These are phyloP conservation scores for Falco rusticolus DNA, from an alignment of 2,797 vertebrate genomes.

Conservation along the genomic window DNA sequence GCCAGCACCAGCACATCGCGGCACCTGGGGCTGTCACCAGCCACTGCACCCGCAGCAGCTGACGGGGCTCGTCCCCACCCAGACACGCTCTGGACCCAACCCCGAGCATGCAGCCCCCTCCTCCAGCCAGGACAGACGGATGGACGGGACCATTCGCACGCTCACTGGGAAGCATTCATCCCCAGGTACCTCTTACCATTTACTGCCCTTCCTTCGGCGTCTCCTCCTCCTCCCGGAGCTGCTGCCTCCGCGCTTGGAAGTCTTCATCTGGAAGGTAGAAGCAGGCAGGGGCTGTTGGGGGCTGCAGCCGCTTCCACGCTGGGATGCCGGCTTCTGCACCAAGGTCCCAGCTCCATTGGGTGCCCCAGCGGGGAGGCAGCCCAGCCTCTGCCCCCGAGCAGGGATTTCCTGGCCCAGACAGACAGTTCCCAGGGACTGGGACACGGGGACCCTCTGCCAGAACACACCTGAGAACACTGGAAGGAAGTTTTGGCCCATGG, in stretches of 20 bases:
- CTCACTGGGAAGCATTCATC: background rate
- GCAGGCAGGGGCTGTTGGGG: fast-evolving
- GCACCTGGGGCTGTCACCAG: fast-evolving
- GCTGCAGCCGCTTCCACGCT: background rate
- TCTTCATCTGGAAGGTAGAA: slow-evolving; percentile 86
- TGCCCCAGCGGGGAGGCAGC: background rate
- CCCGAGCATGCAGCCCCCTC: background rate
- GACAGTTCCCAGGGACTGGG: background rate
- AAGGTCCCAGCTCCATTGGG: fast-evolving
- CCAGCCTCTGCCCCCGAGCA: background rate
- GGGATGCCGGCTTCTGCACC: fast-evolving
- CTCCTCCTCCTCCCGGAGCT: slow-evolving; percentile 83
- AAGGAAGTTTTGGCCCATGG: background rate
- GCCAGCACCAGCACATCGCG: background rate
- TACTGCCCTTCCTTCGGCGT: slow-evolving; percentile 75
- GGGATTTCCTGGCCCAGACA: background rate
- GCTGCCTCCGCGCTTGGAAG: slow-evolving; percentile 79
- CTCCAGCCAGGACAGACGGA: background rate
- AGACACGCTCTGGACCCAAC: fast-evolving
- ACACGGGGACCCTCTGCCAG: background rate
- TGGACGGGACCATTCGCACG: fast-evolving
- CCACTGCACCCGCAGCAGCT: background rate
- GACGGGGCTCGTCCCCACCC: background rate
- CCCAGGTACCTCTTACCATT: slow-evolving; percentile 47
- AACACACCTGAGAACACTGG: background rate